Conservation (phyloP, 2,113 vertebrate species). For the Antigone vipio region DNA sequence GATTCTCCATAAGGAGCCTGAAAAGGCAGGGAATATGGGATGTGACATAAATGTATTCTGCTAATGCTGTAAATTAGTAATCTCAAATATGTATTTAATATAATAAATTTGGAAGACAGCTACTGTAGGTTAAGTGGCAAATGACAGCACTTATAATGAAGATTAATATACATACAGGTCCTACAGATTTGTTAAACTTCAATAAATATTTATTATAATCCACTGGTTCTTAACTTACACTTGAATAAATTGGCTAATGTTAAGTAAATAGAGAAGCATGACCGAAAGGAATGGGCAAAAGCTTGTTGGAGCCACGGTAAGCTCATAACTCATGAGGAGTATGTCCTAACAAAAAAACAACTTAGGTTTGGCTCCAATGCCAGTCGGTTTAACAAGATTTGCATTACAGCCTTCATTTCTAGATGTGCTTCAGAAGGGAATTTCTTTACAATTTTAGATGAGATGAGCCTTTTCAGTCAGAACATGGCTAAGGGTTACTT, state of each 20-base stretch:
- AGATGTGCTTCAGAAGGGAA: neutral
- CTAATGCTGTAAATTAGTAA: slow-evolving; percentile 61
- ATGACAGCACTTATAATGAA: slow-evolving; percentile 52
- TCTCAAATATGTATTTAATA: slow-evolving; percentile 63
- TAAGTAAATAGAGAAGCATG: slow-evolving; percentile 42
- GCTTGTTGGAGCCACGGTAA: neutral
- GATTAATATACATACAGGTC: slow-evolving; percentile 54
- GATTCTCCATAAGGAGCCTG: neutral
- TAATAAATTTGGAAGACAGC: slow-evolving; percentile 53
- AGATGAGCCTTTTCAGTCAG: neutral
- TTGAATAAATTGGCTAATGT: slow-evolving; percentile 31
- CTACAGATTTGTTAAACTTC: slow-evolving; percentile 49
- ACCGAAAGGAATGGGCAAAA: neutral
- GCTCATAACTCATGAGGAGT: fast-evolving
- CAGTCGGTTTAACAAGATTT: neutral
- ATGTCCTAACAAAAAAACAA: neutral
- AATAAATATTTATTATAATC: slow-evolving; percentile 65
- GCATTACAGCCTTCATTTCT: neutral
- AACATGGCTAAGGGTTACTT: neutral
- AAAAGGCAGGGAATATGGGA: neutral
- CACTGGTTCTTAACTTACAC: slow-evolving; percentile 20
- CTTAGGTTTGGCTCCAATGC: neutral
- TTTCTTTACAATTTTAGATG: neutral
- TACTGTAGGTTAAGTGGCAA: slow-evolving; percentile 56
- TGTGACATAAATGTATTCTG: slow-evolving; percentile 49